phyloP scores from a whole-genome alignment of 2,888 invertebrate species.

The Nomada ruficornis region DNA sequence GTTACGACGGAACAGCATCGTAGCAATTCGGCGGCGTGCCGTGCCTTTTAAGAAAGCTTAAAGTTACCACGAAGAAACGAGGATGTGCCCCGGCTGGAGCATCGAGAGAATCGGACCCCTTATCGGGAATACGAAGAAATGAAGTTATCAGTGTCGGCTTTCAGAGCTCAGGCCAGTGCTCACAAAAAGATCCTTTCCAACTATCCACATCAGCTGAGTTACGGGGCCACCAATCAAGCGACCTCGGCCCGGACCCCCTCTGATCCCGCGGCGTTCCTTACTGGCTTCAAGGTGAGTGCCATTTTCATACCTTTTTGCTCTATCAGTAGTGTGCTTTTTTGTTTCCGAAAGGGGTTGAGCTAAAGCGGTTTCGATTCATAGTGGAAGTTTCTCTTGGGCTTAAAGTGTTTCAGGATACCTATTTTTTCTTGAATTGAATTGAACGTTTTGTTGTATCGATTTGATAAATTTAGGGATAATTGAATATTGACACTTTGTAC shows the following conservation, averaged over 20 bases:
- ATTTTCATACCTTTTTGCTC: neutral
- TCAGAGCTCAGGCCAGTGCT: constrained; percentile 94
- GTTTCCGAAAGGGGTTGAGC: neutral
- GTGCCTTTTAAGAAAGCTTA: constrained; percentile 65
- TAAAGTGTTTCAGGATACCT: no score
- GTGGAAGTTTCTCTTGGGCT: no score
- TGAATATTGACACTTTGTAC: no score
- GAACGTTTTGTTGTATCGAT: no score
- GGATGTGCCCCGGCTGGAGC: constrained; percentile 71
- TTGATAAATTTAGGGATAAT: no score
- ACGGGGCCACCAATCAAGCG: constrained; percentile 85
- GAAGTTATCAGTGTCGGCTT: constrained; percentile 95
- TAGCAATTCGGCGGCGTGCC: constrained; percentile 41
- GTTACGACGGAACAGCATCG: constrained; percentile 40
- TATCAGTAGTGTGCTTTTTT: neutral
- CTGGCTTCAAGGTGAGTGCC: constrained; percentile 86
- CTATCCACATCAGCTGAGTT: constrained; percentile 90
- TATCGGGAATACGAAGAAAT: constrained; percentile 85
- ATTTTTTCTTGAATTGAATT: no score
- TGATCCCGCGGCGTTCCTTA: constrained; percentile 84
- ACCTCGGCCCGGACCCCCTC: constrained; percentile 84
- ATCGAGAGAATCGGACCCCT: constrained; percentile 75
- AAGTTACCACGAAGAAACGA: constrained; percentile 66
- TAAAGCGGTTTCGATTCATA: neutral
- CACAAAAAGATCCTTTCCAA: constrained; percentile 94